Evolutionary conservation across 2,113 vertebrate species (phyloP).

Genomic region (Otocyon megalotis): DNA sequence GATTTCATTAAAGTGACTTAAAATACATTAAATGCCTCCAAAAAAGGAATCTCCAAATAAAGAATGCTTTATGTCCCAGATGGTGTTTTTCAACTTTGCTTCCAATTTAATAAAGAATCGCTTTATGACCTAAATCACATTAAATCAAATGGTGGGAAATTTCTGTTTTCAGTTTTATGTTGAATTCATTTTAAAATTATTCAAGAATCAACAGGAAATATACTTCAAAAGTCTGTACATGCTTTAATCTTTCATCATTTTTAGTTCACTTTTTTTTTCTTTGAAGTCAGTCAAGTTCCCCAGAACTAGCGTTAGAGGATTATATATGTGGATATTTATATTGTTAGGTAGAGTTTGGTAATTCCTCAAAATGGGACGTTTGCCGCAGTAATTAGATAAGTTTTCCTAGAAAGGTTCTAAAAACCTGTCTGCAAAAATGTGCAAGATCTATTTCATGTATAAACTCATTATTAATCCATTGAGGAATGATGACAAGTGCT

Average conservation of each 20-base stretch:
- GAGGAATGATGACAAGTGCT: neutral
- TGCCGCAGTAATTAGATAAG: neutral
- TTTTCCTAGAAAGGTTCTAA: neutral
- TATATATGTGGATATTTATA: neutral
- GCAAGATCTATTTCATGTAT: neutral
- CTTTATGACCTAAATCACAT: slow-evolving; percentile 38
- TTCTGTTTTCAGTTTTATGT: neutral
- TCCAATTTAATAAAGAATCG: slow-evolving; percentile 52
- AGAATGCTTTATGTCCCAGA: neutral
- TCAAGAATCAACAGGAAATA: slow-evolving; percentile 19
- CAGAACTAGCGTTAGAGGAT: neutral
- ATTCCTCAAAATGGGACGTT: neutral
- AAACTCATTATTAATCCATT: neutral
- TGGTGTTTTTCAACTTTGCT: slow-evolving; percentile 44
- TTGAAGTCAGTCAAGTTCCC: neutral
- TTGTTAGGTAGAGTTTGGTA: neutral
- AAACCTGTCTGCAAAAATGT: neutral
- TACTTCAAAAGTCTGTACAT: neutral
- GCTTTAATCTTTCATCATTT: neutral
- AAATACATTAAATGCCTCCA: slow-evolving; percentile 20
- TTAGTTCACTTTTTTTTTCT: neutral
- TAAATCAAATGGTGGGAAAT: neutral
- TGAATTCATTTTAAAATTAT: slow-evolving; percentile 13
- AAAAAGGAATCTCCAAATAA: neutral
- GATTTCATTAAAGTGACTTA: slow-evolving; percentile 30